Percentiles rank a stretch among this genome's conserved stretches.
phyloP scores from a whole-genome alignment of 2,797 vertebrate genomes.

The Sebastes minor region DNA sequence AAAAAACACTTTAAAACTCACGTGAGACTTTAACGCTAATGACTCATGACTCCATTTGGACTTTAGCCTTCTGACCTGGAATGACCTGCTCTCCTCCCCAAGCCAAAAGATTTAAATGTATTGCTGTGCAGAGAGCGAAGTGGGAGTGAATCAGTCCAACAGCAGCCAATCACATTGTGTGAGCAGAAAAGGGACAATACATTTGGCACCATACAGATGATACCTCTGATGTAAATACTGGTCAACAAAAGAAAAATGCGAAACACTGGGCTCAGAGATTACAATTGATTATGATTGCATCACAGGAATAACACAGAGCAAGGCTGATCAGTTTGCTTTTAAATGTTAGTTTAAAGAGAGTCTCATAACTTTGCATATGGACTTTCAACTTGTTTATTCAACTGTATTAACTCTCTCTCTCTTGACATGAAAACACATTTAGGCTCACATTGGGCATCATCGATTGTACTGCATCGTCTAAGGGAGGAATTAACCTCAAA shows the following conservation, averaged over 20 bases:
- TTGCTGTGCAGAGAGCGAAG: background rate
- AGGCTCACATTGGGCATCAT: background rate
- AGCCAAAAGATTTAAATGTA: background rate
- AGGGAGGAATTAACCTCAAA: slow-evolving; percentile 1
- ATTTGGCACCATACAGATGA: background rate
- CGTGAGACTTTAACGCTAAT: slow-evolving; percentile 1
- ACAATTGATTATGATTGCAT: background rate
- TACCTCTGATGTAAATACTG: background rate
- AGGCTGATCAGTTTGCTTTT: background rate
- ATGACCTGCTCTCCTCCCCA: background rate
- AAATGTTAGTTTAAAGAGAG: background rate
- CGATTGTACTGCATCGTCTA: slow-evolving; percentile 11
- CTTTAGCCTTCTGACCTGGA: slow-evolving; percentile 7
- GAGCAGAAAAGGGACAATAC: background rate
- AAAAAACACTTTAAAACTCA: background rate
- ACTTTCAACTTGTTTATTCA: background rate
- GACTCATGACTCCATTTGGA: background rate
- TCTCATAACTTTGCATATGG: background rate
- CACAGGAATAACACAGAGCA: background rate
- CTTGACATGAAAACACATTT: background rate
- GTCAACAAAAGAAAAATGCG: background rate
- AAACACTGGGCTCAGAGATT: background rate
- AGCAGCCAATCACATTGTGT: background rate
- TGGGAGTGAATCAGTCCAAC: background rate
- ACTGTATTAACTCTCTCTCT: background rate